Conservation (phyloP, 2,888 invertebrate species). For the Heteromurus nitidus region DNA sequence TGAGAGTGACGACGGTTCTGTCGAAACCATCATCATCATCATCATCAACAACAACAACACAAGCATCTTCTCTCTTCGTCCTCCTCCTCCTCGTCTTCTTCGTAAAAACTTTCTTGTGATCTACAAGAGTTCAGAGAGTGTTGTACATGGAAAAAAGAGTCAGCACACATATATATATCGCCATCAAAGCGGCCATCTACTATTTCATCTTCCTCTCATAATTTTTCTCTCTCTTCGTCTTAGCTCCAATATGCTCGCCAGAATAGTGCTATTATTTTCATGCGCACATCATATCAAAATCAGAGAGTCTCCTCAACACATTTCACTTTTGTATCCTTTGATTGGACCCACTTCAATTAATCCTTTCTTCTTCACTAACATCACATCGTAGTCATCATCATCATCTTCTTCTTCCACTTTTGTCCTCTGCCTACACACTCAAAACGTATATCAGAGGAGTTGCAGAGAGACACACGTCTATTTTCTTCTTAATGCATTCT, state of each 20-base stretch:
- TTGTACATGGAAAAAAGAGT: conserved; percentile 1
- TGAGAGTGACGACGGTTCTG: not conserved
- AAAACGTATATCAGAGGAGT: no score
- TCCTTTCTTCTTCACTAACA: conserved; percentile 8
- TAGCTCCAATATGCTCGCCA: no score
- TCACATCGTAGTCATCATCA: conserved; percentile 21
- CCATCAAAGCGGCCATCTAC: not conserved
- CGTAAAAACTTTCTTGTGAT: no score
- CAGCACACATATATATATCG: not conserved
- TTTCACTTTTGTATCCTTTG: conserved; percentile 15
- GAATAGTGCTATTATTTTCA: not conserved
- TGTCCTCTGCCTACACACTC: no score
- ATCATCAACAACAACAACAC: not conserved
- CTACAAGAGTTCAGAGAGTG: not conserved
- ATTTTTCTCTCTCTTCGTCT: no score
- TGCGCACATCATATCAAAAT: not conserved
- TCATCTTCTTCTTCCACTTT: not conserved
- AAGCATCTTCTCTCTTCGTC: no score
- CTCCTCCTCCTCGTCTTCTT: no score
- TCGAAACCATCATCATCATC: not conserved
- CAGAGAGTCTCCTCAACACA: not conserved
- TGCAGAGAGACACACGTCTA: no score
- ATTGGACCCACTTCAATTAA: conserved; percentile 34
- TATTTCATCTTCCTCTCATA: not conserved
- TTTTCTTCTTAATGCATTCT: no score